Evolutionary conservation across 2,888 invertebrate genomes (phyloP), one percentile per base, ranked within the genome.

Genomic region (Drosophila recens): DNA sequence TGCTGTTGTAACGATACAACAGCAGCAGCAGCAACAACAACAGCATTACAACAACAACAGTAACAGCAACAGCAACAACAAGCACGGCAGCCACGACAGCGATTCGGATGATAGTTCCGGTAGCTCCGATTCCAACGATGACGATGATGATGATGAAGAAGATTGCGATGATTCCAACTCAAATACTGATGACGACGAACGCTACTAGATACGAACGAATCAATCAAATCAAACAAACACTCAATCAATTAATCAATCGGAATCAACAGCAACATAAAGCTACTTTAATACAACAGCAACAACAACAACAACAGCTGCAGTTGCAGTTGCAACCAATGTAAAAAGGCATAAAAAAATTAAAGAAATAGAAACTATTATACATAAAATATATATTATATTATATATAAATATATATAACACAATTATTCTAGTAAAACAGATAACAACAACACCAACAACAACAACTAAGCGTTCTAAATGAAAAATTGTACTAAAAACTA

Each of bases 171-270:
- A 87, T 68, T 83, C 82, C 71, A 80, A 83, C 72, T 74, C 87
- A 72, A 82, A 84, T 79, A 79, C 88, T 61, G 89, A 90, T 67
- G 89, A 88, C 68, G 89, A 91, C 75, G 89, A 90, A 75, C 80
- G 77, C 82, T 91, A 90, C 78, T 90, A 86, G 87, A 72, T n/a
- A 13, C 6, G 8, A 79, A 79, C 76, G 69, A 66, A 70, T 74
- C 27, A 53, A 63, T 30, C 30, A 46, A 63, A 48, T 58, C 48
- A 58, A 48, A 5, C 27, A 27, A 27, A 27, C 27, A 27, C 27
- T 52, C 66, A 62, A 51, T 61, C 58, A 43, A 49, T 45, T 53
- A 42, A 59, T 58, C 52, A 27, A 63, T 46, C 58, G 33, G 49
- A 52, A 46, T n/a, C 27, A 71, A 33, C 42, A 45, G 45, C 57